Evolutionary conservation across 2,113 vertebrate genomes (phyloP).

Genomic region (Heptranchias perlo): DNA sequence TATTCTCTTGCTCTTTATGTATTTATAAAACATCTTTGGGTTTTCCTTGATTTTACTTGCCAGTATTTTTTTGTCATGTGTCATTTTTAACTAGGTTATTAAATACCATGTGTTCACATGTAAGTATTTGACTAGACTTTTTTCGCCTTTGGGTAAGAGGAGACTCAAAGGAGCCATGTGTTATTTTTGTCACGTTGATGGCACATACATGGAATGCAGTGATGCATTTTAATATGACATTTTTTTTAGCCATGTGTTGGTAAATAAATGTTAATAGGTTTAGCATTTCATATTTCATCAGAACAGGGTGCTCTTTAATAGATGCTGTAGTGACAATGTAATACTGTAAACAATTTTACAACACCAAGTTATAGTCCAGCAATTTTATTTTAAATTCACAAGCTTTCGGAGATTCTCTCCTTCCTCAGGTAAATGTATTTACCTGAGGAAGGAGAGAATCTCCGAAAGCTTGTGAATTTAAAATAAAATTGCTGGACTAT

Average conservation of each 20-base stretch:
- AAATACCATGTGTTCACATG: background rate
- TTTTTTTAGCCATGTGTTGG: background rate
- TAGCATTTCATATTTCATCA: background rate
- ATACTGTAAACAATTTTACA: too few relatives aligned
- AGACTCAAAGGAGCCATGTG: background rate
- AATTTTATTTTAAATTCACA: too few relatives aligned
- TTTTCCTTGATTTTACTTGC: too few relatives aligned
- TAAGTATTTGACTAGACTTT: background rate
- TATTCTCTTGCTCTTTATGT: too few relatives aligned
- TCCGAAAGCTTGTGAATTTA: too few relatives aligned
- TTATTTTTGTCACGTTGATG: background rate
- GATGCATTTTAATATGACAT: background rate
- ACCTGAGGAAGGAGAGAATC: too few relatives aligned
- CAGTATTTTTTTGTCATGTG: too few relatives aligned
- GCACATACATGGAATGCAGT: background rate
- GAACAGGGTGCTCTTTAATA: background rate
- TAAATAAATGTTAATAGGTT: background rate
- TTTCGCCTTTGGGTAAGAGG: background rate
- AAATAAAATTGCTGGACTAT: too few relatives aligned
- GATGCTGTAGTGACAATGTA: background rate
- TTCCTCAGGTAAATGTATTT: too few relatives aligned
- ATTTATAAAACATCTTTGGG: too few relatives aligned
- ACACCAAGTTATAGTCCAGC: too few relatives aligned
- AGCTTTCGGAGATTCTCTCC: too few relatives aligned
- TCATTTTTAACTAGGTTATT: background rate